phyloP scores from a whole-genome alignment of 2,888 invertebrate species.

The Agrilus cyanescens region DNA sequence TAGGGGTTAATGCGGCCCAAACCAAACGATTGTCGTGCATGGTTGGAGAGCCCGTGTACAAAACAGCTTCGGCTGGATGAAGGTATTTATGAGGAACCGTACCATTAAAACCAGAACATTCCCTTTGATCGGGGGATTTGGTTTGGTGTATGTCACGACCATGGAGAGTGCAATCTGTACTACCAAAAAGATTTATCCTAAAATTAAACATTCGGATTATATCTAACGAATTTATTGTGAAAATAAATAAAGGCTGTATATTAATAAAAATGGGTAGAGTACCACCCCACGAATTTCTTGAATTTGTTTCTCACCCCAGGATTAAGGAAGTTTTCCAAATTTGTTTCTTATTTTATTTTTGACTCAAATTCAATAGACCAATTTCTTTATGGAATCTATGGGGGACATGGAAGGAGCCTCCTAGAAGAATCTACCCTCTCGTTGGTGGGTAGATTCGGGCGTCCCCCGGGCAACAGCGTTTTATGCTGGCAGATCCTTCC shows the following conservation, averaged over 20 bases:
- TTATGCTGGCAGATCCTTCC: too few species aligned
- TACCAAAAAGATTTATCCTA: conserved; percentile 45
- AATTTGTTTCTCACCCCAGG: too few species aligned
- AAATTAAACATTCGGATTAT: conserved; percentile 6
- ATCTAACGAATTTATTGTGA: neutral
- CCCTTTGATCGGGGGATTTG: conserved; percentile 34
- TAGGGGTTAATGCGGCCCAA: conserved; percentile 77
- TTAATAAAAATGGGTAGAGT: too few species aligned
- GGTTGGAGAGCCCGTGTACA: conserved; percentile 26
- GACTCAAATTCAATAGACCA: too few species aligned
- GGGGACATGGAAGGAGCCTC: too few species aligned
- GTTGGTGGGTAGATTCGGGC: too few species aligned
- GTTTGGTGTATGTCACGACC: conserved; percentile 32
- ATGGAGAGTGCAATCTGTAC: conserved; percentile 41
- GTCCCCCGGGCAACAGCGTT: too few species aligned
- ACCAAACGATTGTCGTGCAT: conserved; percentile 33
- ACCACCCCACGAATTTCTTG: too few species aligned
- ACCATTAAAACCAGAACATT: conserved; percentile 34
- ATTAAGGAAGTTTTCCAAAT: neutral
- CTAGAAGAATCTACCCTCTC: too few species aligned
- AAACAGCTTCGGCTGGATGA: conserved; percentile 29
- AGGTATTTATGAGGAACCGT: conserved; percentile 28
- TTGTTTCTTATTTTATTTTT: neutral
- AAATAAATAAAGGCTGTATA: neutral
- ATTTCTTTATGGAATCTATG: too few species aligned